Percentiles rank a stretch among this genome's conserved stretches.
These are phyloP conservation scores for Gallinago jamesoni DNA, from an alignment of 2,113 vertebrate species.

Conservation along the genomic window DNA sequence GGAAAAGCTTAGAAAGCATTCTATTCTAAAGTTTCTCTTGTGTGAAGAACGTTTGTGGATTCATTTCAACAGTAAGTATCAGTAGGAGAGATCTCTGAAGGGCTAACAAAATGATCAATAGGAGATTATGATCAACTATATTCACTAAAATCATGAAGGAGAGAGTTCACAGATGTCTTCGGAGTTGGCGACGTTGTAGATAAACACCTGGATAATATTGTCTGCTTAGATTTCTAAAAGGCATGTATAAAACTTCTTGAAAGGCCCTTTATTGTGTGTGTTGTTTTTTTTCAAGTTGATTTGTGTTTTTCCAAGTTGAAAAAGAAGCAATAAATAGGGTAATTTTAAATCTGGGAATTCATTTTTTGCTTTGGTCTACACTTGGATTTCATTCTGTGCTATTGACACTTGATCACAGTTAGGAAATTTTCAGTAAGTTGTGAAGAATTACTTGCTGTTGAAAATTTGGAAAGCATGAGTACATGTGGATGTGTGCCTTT, in stretches of 20 bases:
- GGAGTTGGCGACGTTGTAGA: background rate
- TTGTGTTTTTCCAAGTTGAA: background rate
- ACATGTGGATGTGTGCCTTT: background rate
- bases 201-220: background rate
- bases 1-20: background rate
- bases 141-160: background rate
- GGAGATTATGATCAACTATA: fast-evolving
- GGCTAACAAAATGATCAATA: background rate
- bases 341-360: background rate
- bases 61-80: background rate
- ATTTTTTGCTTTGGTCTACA: background rate
- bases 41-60: background rate
- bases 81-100: background rate
- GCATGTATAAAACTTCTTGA: background rate
- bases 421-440: background rate
- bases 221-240: background rate
- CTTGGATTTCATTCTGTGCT: background rate
- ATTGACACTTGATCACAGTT: background rate
- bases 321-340: background rate
- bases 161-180: background rate
- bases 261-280: background rate
- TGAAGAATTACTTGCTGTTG: background rate
- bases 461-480: background rate
- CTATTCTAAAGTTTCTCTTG: background rate
- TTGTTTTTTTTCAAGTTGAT: background rate